Evolutionary conservation across 1,140 invertebrate species (phyloP).

Genomic region (Ips typographus): DNA sequence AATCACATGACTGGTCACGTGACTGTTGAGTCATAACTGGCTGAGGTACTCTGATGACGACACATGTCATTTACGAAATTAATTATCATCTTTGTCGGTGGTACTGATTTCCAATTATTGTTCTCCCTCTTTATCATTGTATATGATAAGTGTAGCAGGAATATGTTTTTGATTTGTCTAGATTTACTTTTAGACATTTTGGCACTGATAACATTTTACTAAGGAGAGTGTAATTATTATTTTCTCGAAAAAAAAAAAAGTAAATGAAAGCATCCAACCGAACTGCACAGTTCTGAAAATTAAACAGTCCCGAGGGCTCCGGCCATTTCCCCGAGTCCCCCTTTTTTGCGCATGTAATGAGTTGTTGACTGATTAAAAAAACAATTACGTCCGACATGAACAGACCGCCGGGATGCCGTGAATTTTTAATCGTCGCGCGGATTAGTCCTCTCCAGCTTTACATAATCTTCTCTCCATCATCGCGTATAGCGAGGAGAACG

Average conservation of each 20-base stretch:
- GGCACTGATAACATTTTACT: no score
- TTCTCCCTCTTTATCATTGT: no score
- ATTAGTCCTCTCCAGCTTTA: constrained; percentile 35
- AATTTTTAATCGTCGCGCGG: constrained; percentile 35
- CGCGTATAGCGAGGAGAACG: not conserved
- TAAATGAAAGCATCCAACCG: not conserved
- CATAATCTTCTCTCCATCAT: constrained; percentile 37
- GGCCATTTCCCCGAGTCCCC: not conserved
- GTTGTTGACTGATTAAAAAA: constrained; percentile 39
- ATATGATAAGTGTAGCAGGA: no score
- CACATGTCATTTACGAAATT: no score
- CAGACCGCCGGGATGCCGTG: constrained; percentile 23
- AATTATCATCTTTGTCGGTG: no score
- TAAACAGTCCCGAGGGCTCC: constrained; percentile 8
- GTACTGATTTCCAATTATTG: no score
- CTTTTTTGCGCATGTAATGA: constrained; percentile 31
- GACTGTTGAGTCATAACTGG: no score
- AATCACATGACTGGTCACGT: no score
- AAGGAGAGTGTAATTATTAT: no score
- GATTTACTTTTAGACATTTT: no score
- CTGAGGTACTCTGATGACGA: no score
- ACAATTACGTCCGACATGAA: constrained; percentile 34
- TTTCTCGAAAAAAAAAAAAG: not conserved
- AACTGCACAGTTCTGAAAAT: constrained; percentile 14
- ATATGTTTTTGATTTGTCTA: no score